Evolutionary conservation across 2,888 invertebrate genomes (phyloP), one percentile per base, ranked within the genome.

Genomic region (Lithophane ornitopus): DNA sequence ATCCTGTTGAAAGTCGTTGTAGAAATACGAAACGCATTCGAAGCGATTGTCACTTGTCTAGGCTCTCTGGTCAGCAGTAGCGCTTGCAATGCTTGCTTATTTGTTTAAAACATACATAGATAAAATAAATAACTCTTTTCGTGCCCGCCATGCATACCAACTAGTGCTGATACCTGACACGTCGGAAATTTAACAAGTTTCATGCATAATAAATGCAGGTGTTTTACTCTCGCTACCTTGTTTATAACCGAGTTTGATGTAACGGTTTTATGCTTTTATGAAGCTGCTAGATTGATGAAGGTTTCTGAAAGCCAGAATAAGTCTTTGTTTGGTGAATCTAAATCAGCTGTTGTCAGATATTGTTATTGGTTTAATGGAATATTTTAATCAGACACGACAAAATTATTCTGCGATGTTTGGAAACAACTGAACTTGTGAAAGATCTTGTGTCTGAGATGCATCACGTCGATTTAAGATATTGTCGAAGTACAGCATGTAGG

Each of bases 201-300:
- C 56, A 72, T 72, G 74, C 62, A 80, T 72, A 72, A 46, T 22
- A 46, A 78, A 67, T 80, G 41, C 34, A 62, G 16, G 44, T 44
- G 22, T 26, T 71, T 19, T 41, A 46, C 8, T 44, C 49, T 22
- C 4, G 14, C 22, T 28, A 8, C 16, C 28, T 54, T 19, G 78
- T 62, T 49, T 16, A n/a, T 16, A 28, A 26, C 9, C 6, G 14
- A n/a, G 12, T 39, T 39, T 22, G 16, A 76, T 75, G 11, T 26
- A 76, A 63, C 34, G 11, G 9, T 44, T 65, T 65, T n/a, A 14
- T 28, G 49, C 14, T 16, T 74, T 26, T 14, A 41, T 28, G 12
- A 16, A 46, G 2, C 14, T 59, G 22, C 3, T 9, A 22, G 22
- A 59, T 49, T 41, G n/a, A 39, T 74, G 22, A n/a, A 70, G 6